phyloP scores from a whole-genome alignment of 1,140 invertebrate species.

The Kradibia gibbosae region DNA sequence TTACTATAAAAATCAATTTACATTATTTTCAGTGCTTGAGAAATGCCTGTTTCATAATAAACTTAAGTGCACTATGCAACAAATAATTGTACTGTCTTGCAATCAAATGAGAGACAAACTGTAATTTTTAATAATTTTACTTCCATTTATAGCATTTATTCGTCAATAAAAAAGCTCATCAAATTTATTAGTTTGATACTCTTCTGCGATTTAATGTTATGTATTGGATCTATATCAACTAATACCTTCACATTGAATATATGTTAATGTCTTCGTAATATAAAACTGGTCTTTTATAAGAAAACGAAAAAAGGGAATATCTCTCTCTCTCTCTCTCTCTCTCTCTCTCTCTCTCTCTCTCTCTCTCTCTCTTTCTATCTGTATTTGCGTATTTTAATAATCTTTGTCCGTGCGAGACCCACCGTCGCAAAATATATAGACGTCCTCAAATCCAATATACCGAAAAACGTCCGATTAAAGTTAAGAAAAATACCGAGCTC shows the following conservation, averaged over 20 bases:
- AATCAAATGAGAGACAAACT: constrained; percentile 24
- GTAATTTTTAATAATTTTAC: neutral
- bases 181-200: neutral
- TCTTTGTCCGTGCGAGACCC: neutral
- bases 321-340: neutral
- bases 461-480: constrained; percentile 10
- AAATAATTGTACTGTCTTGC: constrained; percentile 11
- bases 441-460: neutral
- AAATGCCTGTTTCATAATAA: constrained; percentile 28
- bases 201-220: neutral
- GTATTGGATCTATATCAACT: neutral
- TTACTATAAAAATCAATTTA: constrained; percentile 43
- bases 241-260: neutral
- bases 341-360: too few relatives aligned
- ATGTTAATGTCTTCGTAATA: neutral
- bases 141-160: neutral
- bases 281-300: neutral
- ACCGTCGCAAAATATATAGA: neutral
- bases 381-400: neutral
- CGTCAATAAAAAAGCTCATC: neutral
- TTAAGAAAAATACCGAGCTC: constrained; percentile 1
- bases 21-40: constrained; percentile 11
- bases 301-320: neutral
- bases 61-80: neutral
- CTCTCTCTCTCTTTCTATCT: neutral